Evolutionary conservation across 2,888 invertebrate species (phyloP).

Genomic region (Tetranychus truncatus): DNA sequence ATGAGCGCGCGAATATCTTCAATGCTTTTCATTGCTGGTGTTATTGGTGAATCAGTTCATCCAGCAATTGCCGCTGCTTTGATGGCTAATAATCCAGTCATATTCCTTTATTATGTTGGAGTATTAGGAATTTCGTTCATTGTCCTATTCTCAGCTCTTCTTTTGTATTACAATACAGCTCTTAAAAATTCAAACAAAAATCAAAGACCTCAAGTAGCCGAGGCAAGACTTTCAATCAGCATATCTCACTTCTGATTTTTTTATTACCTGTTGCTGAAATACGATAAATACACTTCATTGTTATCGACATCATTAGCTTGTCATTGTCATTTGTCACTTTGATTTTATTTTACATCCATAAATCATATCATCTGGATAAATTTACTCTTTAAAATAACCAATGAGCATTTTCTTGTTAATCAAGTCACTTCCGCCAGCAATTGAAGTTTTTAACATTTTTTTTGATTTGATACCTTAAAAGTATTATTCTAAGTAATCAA

Average conservation of each 20-base stretch:
- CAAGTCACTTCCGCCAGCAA: too few species aligned
- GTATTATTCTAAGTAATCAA: too few species aligned
- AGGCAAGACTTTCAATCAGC: background rate
- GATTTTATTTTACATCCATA: too few species aligned
- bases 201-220: background rate
- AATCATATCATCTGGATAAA: too few species aligned
- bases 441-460: too few species aligned
- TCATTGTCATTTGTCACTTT: too few species aligned
- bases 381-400: too few species aligned
- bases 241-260: background rate
- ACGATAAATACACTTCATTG: too few species aligned
- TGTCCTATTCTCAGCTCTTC: background rate
- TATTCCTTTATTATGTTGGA: background rate
- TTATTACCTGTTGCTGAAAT: too few species aligned
- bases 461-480: too few species aligned
- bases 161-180: background rate
- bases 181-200: background rate
- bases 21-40: background rate
- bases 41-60: conserved; percentile 4
- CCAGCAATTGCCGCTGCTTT: background rate
- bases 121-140: background rate
- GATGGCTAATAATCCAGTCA: background rate
- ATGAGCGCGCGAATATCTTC: background rate
- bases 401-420: too few species aligned
- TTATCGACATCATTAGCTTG: too few species aligned